A percentile compares a stretch with the other conserved stretches of the same genome.
Conservation (phyloP, 2,888 invertebrate genomes). For the Lydus trimaculatus region DNA sequence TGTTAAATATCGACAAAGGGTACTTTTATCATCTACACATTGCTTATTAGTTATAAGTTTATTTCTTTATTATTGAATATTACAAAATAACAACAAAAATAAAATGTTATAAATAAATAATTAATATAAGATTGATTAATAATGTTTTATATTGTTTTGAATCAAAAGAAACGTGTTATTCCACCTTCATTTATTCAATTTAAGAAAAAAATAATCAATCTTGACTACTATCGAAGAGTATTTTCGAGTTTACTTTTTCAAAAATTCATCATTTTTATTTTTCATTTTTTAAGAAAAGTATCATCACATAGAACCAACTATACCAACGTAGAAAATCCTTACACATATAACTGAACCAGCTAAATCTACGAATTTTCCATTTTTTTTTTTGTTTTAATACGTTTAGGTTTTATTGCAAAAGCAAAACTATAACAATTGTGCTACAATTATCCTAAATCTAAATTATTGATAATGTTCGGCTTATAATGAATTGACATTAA, state of each 20-base stretch:
- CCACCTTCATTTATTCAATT: background rate
- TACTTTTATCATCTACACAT: too few species aligned
- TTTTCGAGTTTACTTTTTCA: background rate
- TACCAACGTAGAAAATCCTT: background rate
- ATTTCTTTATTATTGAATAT: too few species aligned
- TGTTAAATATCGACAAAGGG: too few species aligned
- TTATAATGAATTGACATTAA: background rate
- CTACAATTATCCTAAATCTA: background rate
- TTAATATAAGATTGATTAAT: background rate
- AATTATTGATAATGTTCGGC: background rate
- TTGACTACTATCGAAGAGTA: background rate
- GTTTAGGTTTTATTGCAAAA: background rate
- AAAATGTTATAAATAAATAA: too few species aligned
- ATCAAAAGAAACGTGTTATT: background rate
- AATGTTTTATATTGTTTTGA: background rate
- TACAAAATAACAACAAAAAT: too few species aligned
- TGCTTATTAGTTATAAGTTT: too few species aligned
- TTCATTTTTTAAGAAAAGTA: background rate
- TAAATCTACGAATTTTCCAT: background rate
- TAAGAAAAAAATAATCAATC: background rate
- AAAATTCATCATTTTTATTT: background rate
- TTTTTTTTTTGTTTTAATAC: background rate
- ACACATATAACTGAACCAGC: background rate
- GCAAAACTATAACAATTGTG: background rate
- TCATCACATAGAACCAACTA: background rate